Evolutionary conservation across 2,888 invertebrate species (phyloP), one percentile per base, ranked within the genome.

Genomic region (Drosophila recens): DNA sequence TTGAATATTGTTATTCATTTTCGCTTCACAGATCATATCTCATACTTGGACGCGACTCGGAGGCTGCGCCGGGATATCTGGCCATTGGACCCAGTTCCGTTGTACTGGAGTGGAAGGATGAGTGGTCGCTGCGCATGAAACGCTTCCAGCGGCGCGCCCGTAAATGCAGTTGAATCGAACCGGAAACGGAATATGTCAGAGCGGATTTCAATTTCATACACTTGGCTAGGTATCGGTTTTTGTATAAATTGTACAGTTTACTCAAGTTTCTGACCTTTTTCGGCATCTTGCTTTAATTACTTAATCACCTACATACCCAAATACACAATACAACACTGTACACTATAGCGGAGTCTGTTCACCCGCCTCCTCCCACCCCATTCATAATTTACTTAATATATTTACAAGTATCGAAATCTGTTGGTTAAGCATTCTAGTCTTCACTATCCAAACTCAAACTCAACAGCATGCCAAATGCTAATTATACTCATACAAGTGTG

Each of bases 181-280:
- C 91, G 92, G 90, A 92, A 91, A 91, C 91, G 90, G 91, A 91
- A 86, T 92, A 91, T 90, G 88, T 91, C 90, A 92, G 86, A 90
- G 83, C 91, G 82, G 92, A 92, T 87, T 92, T 90, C 90, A 91
- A 90, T 91, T 92, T 91, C 90, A 90, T 91, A 85, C 87, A 91
- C 82, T 89, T 92, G 91, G 90, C 91, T 86, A 90, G 90, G 88
- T 91, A 91, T 91, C 90, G 90, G 89, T 90, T 92, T 87, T 89
- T 92, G 92, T 92, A 92, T 92, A 92, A 92, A 92, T 88, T 92
- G 91, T 92, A 92, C 92, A 92, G 91, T 91, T 89, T 92, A 91
- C 90, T 92, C 90, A 92, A 91, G 89, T 88, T 91, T 90, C 90
- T 92, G 80, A 91, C 92, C 77, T 91, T 92, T 79, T 92, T 92